Evolutionary conservation across 2,113 vertebrate species (phyloP).

Genomic region (Bos indicus): DNA sequence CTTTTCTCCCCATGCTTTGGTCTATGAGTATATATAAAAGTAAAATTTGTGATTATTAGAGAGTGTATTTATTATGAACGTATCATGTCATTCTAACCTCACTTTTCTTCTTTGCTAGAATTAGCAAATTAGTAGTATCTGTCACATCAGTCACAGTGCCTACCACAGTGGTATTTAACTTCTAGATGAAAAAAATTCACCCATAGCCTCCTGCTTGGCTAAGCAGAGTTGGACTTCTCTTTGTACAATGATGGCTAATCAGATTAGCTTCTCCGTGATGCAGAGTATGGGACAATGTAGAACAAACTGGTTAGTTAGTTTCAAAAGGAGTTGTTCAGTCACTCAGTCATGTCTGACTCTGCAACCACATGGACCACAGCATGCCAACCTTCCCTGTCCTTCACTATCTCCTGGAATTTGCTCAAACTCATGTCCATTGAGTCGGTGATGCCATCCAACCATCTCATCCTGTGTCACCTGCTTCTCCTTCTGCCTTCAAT

Average conservation of each 20-base stretch:
- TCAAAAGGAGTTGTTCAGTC: background rate
- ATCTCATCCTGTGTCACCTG: background rate
- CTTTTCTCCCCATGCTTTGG: background rate
- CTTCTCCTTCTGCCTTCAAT: background rate
- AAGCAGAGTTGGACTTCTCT: background rate
- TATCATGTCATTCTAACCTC: background rate
- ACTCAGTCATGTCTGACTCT: background rate
- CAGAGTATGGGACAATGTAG: background rate
- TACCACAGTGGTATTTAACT: background rate
- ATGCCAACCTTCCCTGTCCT: background rate
- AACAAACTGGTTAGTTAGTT: background rate
- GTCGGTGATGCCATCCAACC: background rate
- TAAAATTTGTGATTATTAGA: background rate
- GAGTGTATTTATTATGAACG: background rate
- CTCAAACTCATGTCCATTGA: background rate
- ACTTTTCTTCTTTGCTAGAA: background rate
- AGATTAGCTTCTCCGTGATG: background rate
- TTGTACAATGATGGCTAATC: background rate
- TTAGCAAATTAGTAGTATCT: background rate
- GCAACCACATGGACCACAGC: background rate
- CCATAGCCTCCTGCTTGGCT: background rate
- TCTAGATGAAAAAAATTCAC: background rate
- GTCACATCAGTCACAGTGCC: background rate
- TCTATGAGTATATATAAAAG: background rate
- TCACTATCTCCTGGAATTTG: background rate